Evolutionary conservation across 2,888 invertebrate genomes (phyloP).

Genomic region (Chelonus formosanus): DNA sequence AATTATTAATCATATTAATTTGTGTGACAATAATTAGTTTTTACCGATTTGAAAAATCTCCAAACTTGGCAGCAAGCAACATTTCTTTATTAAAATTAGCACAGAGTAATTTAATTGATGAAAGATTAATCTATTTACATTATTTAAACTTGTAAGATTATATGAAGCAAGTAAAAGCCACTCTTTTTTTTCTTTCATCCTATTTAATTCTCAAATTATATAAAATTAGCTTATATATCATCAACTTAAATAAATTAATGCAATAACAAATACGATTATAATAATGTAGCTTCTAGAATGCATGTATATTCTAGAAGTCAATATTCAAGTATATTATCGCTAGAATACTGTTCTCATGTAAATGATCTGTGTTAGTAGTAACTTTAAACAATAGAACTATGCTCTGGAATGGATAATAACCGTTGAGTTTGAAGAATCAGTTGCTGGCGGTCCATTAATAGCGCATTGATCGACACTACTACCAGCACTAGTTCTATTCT

Average conservation of each 20-base stretch:
- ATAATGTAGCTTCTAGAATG: slow-evolving; percentile 2
- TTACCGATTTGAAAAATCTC: no score
- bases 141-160: neutral
- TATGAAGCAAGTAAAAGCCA: slow-evolving; percentile 25
- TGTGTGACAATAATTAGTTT: no score
- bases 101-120: neutral
- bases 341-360: slow-evolving; percentile 36
- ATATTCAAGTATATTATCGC: slow-evolving; percentile 16
- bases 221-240: slow-evolving; percentile 3
- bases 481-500: slow-evolving; percentile 52
- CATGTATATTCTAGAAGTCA: neutral
- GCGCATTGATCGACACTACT: slow-evolving; percentile 53
- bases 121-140: slow-evolving; percentile 8
- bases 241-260: slow-evolving; percentile 1
- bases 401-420: slow-evolving; percentile 49
- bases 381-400: neutral
- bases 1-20: no score
- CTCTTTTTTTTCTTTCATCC: slow-evolving; percentile 7
- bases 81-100: no score
- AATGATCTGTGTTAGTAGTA: slow-evolving; percentile 4
- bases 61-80: no score
- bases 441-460: slow-evolving; percentile 56
- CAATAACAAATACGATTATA: slow-evolving; percentile 1
- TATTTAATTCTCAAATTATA: slow-evolving; percentile 11
- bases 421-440: slow-evolving; percentile 59